These are phyloP conservation scores for Pediacus dermestoides DNA, from an alignment of 2,888 invertebrate species.

Conservation along the genomic window DNA sequence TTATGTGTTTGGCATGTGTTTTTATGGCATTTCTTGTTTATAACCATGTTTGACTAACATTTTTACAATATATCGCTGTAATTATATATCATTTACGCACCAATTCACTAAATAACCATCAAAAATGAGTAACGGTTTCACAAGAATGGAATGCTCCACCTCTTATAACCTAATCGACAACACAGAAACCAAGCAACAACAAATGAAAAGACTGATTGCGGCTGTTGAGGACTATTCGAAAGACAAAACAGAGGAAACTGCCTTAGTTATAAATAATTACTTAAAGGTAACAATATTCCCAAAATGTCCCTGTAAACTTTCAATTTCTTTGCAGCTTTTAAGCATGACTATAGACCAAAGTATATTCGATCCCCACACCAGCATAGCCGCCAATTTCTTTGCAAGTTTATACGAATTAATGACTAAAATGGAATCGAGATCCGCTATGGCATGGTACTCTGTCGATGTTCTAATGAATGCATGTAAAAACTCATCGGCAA, in stretches of 20 bases:
- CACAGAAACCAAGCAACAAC: no score
- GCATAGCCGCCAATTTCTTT: constrained; percentile 64
- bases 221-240: constrained; percentile 29
- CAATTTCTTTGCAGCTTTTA: constrained; percentile 54
- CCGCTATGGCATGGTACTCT: constrained; percentile 62
- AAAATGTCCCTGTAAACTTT: constrained; percentile 7
- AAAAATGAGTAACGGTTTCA: no score
- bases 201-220: constrained; percentile 27
- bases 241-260: constrained; percentile 27
- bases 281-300: constrained; percentile 29
- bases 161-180: no score
- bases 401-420: constrained; percentile 64
- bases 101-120: no score
- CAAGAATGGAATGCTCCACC: no score
- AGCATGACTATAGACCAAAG: constrained; percentile 62
- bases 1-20: no score
- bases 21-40: no score
- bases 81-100: no score
- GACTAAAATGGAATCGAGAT: constrained; percentile 55
- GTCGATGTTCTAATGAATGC: constrained; percentile 63
- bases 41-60: no score
- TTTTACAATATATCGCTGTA: no score
- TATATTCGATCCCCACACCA: constrained; percentile 64
- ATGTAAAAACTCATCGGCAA: constrained; percentile 60
- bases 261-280: constrained; percentile 30